phyloP scores from a whole-genome alignment of 2,797 vertebrate genomes.

The Babyrousa celebensis region DNA sequence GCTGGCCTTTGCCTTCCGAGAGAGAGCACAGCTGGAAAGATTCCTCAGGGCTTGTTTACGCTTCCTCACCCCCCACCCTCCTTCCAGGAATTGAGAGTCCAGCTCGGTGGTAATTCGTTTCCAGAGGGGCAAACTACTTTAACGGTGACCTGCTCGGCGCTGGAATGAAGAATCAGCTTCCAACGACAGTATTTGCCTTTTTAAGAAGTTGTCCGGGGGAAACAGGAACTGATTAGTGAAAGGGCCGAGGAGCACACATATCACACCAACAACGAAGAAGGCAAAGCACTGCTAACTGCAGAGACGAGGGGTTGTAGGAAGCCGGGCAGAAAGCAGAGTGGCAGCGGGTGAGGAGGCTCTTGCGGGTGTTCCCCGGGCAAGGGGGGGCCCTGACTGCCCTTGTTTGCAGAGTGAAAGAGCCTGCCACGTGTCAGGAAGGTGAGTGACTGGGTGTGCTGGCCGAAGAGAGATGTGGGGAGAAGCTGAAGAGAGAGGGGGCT shows the following conservation, averaged over 20 bases:
- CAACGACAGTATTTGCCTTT: not conserved
- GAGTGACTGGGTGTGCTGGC: conserved; percentile 77
- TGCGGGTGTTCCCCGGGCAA: conserved; percentile 71
- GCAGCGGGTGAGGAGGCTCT: conserved; percentile 87
- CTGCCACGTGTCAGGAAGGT: conserved; percentile 66
- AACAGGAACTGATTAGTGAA: conserved; percentile 81
- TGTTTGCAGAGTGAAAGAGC: conserved; percentile 61
- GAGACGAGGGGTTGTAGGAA: conserved; percentile 78
- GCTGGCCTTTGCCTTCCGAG: not conserved
- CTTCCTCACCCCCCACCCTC: not conserved
- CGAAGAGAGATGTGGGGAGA: conserved; percentile 53
- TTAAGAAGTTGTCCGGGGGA: not conserved
- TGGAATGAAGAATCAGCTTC: conserved; percentile 44
- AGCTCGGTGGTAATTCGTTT: conserved; percentile 41
- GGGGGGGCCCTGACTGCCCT: conserved; percentile 60
- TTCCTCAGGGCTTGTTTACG: conserved; percentile 9
- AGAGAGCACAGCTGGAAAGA: not conserved
- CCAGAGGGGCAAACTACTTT: conserved; percentile 25
- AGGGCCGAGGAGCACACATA: conserved; percentile 86
- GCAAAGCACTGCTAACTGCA: conserved; percentile 88
- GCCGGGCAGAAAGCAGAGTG: conserved; percentile 86
- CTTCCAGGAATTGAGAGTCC: conserved; percentile 72
- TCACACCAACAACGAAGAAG: conserved; percentile 89
- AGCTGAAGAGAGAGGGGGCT: conserved; percentile 84
- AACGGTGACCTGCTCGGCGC: conserved; percentile 52